Conservation (phyloP, 23 tunicate species). For the Ascidia mentula region DNA sequence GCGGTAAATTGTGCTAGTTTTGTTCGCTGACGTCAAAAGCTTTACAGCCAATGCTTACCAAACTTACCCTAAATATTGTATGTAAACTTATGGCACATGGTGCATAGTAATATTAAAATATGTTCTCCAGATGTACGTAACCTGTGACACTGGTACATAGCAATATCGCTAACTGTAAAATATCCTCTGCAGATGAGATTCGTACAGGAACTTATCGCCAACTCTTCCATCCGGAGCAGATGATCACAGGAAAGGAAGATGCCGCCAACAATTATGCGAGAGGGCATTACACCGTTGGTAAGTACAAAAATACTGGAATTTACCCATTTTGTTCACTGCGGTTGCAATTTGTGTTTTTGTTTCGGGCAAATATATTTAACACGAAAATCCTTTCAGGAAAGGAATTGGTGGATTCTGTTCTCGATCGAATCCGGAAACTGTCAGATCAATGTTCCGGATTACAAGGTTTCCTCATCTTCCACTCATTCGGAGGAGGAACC, state of each 20-base stretch:
- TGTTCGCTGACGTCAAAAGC: too few relatives aligned
- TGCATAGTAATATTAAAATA: too few relatives aligned
- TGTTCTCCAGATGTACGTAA: neutral
- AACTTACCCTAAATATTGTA: neutral
- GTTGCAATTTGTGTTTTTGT: too few relatives aligned
- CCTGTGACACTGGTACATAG: neutral
- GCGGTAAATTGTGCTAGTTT: neutral
- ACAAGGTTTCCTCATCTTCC: slow-evolving; percentile 41
- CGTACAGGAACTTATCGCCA: slow-evolving; percentile 59
- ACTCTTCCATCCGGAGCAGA: slow-evolving; percentile 57
- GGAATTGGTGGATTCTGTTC: slow-evolving; percentile 30
- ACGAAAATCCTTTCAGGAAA: slow-evolving; percentile 18
- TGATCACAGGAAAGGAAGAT: slow-evolving; percentile 67
- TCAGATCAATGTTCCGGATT: slow-evolving; percentile 42
- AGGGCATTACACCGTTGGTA: slow-evolving; percentile 63
- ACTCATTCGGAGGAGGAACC: slow-evolving; percentile 90
- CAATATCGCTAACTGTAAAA: neutral
- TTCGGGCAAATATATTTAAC: too few relatives aligned
- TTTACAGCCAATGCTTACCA: too few relatives aligned
- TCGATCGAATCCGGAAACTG: slow-evolving; percentile 34
- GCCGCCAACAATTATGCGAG: slow-evolving; percentile 58
- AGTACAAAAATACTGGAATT: neutral
- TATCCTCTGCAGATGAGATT: slow-evolving; percentile 23
- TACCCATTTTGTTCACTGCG: too few relatives aligned
- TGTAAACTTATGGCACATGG: neutral